phyloP scores from a whole-genome alignment of 2,888 invertebrate species.

The Caenorhabditis sp. region DNA sequence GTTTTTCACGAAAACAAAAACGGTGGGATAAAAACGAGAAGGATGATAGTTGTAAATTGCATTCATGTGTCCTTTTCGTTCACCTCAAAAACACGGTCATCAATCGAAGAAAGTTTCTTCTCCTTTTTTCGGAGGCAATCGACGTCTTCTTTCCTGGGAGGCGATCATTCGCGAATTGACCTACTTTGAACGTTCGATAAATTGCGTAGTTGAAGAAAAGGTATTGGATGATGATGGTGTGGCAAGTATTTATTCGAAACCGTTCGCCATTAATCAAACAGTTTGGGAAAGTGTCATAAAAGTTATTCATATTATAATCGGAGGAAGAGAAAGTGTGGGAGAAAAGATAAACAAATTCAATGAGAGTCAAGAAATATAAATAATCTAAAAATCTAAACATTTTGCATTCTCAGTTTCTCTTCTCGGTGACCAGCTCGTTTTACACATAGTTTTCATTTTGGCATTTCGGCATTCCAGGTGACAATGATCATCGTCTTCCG shows the following conservation, averaged over 20 bases:
- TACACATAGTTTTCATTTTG: not conserved
- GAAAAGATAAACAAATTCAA: constrained; percentile 45
- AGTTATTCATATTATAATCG: constrained; percentile 53
- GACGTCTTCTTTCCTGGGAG: constrained; percentile 19
- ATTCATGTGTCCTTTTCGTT: constrained; percentile 35
- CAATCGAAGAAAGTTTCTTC: constrained; percentile 51
- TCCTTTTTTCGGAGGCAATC: constrained; percentile 36
- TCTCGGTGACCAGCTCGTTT: constrained; percentile 11
- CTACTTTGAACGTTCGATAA: constrained; percentile 51
- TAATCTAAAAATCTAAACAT: constrained; percentile 52
- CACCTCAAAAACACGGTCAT: constrained; percentile 56
- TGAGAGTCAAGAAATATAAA: constrained; percentile 1
- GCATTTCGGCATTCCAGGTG: not conserved
- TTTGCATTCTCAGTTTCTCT: not conserved
- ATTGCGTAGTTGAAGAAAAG: constrained; percentile 38
- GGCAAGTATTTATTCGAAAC: constrained; percentile 56
- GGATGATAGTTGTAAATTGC: constrained; percentile 21
- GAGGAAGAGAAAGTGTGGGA: constrained; percentile 10
- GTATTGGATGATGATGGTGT: constrained; percentile 15
- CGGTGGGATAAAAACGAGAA: constrained; percentile 40
- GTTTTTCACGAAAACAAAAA: constrained; percentile 40
- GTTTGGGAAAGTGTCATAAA: constrained; percentile 49
- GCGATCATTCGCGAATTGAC: constrained; percentile 58
- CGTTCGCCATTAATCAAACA: constrained; percentile 57
- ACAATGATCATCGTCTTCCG: constrained; percentile 55